Evolutionary conservation across 2,888 invertebrate genomes (phyloP), one percentile per base, ranked within the genome.

Genomic region (Pecten maximus): DNA sequence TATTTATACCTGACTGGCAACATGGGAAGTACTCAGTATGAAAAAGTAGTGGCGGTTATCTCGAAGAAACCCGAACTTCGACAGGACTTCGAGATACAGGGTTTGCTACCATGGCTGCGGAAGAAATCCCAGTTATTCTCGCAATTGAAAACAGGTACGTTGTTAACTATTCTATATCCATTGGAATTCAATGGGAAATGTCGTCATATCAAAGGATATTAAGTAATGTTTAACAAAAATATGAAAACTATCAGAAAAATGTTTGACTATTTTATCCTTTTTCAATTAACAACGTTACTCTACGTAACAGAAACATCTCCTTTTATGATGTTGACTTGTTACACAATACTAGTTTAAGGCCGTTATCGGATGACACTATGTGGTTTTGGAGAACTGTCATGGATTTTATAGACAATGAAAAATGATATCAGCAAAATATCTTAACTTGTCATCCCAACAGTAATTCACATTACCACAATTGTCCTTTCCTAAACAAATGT

Each of bases 41-140:
- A 95, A 60, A 95, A 94, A 89, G 95, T 96, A 15, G 91, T 95
- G 35, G 91, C 90, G n/a, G 95, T 96, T 12, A 95, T 96, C 39
- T 94, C 94, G 0, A 94, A 95, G 92, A 92, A 93, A 40, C 95
- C 96, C 28, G 93, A 93, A 40, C 89, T 91, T 44, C 90, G 96
- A 87, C 95, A 95, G 89, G 96, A 95, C 90, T 96, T 96, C 93
- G 95, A 95, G 89, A 94, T 95, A 40, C 94, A 94, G 74, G 93
- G 94, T 6, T 87, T 96, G 40, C 91, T 96, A 86, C 94, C 95
- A 89, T 96, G 96, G 96, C 93, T 96, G 91, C 91, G 95, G 87
- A 95, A 96, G 91, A 95, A 95, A 86, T 95, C 95, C 3, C 94
- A 95, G 40, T 91, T 96, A 28, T 96, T 96, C 90, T 89, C 93